Percentiles rank a stretch among this genome's conserved stretches.
These are phyloP conservation scores for Stegastes partitus DNA, from an alignment of 2,113 vertebrate species.

Conservation along the genomic window DNA sequence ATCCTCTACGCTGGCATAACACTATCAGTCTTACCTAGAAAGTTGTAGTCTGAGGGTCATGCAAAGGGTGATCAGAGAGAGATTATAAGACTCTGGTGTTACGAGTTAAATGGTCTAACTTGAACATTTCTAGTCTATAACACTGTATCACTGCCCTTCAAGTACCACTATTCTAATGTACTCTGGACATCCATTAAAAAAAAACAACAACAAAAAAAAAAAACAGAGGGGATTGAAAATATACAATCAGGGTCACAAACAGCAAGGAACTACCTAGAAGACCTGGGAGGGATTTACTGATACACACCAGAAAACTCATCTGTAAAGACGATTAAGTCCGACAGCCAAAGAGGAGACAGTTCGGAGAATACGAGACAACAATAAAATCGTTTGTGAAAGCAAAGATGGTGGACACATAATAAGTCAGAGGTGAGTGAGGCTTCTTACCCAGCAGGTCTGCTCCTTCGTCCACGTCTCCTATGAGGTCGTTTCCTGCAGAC, in stretches of 20 bases:
- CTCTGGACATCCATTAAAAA: neutral
- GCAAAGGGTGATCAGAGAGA: conserved; percentile 86
- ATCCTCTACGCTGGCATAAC: neutral
- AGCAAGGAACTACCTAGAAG: neutral
- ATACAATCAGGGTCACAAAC: neutral
- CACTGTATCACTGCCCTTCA: neutral
- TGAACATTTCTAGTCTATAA: conserved; percentile 14
- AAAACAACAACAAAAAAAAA: too few relatives aligned
- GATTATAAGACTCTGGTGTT: conserved; percentile 21
- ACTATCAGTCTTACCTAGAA: conserved; percentile 90
- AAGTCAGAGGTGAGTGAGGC: neutral
- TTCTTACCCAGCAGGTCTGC: conserved; percentile 96
- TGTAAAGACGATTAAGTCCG: conserved; percentile 80
- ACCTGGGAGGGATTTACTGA: conserved; percentile 64
- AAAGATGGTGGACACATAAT: neutral
- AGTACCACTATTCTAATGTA: neutral
- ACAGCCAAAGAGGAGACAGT: conserved; percentile 35
- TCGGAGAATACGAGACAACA: conserved; percentile 7
- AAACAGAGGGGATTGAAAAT: conserved; percentile 7
- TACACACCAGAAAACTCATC: conserved; percentile 98
- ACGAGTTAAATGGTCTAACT: neutral
- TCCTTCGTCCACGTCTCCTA: conserved; percentile 97
- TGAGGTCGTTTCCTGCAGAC: conserved; percentile 94
- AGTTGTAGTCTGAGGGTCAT: conserved; percentile 88
- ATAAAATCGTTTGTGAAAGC: neutral